Percentiles rank a stretch among this genome's conserved stretches.
These are phyloP conservation scores for Emberiza fucata DNA, from an alignment of 2,113 vertebrate genomes.

Conservation along the genomic window DNA sequence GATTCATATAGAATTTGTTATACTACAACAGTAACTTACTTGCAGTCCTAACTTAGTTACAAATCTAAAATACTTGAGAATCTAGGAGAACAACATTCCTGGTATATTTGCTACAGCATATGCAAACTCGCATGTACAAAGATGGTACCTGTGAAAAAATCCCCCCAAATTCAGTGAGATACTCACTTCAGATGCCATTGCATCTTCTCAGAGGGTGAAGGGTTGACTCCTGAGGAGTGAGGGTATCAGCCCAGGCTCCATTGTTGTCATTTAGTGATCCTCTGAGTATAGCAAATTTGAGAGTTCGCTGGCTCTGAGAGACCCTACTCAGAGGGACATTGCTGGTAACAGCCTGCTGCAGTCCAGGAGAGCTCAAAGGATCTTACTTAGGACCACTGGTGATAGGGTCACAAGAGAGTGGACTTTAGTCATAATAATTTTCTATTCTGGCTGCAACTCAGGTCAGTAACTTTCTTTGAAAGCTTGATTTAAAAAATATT, in stretches of 20 bases:
- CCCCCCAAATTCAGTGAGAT: neutral
- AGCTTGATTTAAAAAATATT: no score
- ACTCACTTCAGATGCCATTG: neutral
- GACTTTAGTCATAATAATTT: no score
- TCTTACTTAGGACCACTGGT: neutral
- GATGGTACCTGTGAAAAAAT: neutral
- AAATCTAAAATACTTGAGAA: neutral
- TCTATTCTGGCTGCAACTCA: no score
- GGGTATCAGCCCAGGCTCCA: neutral
- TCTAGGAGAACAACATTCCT: neutral
- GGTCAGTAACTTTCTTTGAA: no score
- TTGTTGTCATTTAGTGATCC: neutral
- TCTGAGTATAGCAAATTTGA: neutral
- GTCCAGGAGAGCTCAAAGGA: neutral
- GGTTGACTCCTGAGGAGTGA: neutral
- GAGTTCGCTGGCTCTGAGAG: neutral
- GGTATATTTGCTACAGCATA: neutral
- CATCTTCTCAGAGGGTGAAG: neutral
- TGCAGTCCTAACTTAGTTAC: neutral
- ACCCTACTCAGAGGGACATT: neutral
- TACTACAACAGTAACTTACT: neutral
- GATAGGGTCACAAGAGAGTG: neutral
- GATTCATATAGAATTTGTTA: neutral
- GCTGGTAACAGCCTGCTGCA: neutral
- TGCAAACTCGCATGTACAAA: neutral